Evolutionary conservation across 2,113 vertebrate species (phyloP).

Genomic region (Notothenia coriiceps): DNA sequence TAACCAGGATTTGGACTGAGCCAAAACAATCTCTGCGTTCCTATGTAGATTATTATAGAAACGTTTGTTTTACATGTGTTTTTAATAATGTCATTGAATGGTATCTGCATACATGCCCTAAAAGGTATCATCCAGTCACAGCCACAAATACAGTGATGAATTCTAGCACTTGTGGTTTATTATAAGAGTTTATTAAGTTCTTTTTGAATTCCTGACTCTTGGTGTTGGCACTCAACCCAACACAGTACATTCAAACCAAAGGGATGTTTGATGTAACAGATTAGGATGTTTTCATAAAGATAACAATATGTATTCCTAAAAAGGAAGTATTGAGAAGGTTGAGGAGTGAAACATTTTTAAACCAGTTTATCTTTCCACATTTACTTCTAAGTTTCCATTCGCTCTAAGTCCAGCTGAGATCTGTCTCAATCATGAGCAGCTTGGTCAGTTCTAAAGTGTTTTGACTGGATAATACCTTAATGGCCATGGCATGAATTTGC

Average conservation of each 20-base stretch:
- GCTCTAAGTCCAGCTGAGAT: constrained; percentile 29
- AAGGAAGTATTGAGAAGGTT: constrained; percentile 10
- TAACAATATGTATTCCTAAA: constrained; percentile 5
- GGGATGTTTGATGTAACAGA: constrained; percentile 14
- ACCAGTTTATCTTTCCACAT: not conserved
- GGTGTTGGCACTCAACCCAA: not conserved
- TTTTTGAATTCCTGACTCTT: constrained; percentile 28
- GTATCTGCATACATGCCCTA: constrained; percentile 61
- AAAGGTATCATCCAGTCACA: constrained; percentile 60
- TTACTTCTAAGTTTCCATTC: constrained; percentile 51
- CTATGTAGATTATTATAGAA: constrained; percentile 33
- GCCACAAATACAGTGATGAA: constrained; percentile 18
- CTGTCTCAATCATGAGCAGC: not conserved
- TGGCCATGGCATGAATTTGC: constrained; percentile 71
- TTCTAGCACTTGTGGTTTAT: constrained; percentile 31
- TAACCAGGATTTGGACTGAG: constrained; percentile 41
- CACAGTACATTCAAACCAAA: constrained; percentile 25
- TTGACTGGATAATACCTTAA: constrained; percentile 61
- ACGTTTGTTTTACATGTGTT: constrained; percentile 16
- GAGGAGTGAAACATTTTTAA: constrained; percentile 3
- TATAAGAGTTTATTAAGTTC: not conserved
- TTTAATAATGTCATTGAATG: constrained; percentile 26
- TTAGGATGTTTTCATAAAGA: constrained; percentile 25
- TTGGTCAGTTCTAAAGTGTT: constrained; percentile 6
- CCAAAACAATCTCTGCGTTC: constrained; percentile 44